Evolutionary conservation across 2,888 invertebrate species (phyloP).

Genomic region (Acrocyrtus sp.): DNA sequence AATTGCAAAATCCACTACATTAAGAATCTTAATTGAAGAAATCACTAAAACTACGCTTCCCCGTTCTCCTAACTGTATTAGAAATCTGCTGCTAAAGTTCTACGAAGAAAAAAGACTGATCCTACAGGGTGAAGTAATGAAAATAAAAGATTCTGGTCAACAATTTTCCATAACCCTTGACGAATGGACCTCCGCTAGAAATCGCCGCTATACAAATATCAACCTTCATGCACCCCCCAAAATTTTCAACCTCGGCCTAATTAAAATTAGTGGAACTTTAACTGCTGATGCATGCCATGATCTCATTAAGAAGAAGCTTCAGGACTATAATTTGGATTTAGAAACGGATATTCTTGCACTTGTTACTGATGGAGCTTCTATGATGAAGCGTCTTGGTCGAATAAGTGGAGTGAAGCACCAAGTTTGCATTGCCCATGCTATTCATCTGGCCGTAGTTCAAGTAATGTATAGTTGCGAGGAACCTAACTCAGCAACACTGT

Average conservation of each 20-base stretch:
- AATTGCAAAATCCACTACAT: not conserved
- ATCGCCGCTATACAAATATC: constrained; percentile 7
- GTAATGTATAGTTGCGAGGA: constrained; percentile 21
- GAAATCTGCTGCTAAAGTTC: not conserved
- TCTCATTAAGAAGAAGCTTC: constrained; percentile 9
- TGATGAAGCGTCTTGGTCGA: constrained; percentile 39
- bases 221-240: not conserved
- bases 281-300: not conserved
- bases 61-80: not conserved
- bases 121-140: not conserved
- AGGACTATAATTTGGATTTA: constrained; percentile 8
- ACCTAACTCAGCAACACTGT: no score
- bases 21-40: not conserved
- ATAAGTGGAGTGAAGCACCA: constrained; percentile 20
- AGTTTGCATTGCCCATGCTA: constrained; percentile 45
- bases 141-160: not conserved
- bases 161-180: constrained; percentile 8
- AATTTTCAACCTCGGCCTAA: constrained; percentile 7
- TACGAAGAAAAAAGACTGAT: not conserved
- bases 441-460: constrained; percentile 40
- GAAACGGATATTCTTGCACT: constrained; percentile 14
- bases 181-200: constrained; percentile 17
- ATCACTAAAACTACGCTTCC: not conserved
- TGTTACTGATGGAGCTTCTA: constrained; percentile 41
- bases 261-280: not conserved